Percentiles rank a stretch among this genome's conserved stretches.
These are phyloP conservation scores for Hydraecia micacea DNA, from an alignment of 2,888 invertebrate genomes.

Conservation along the genomic window DNA sequence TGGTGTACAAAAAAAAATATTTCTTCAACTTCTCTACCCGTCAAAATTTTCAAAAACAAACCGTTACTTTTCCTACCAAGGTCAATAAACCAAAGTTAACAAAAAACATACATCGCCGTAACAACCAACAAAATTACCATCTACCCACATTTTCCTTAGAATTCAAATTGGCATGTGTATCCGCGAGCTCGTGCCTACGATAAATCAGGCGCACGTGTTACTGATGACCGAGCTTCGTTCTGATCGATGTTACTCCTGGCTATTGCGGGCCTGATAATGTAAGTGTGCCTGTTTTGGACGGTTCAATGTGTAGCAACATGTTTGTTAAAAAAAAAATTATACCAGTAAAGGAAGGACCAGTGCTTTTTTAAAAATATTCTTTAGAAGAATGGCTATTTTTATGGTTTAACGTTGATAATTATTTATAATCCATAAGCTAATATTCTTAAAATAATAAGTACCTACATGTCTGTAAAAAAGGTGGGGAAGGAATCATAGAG, in stretches of 20 bases:
- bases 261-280: conserved; percentile 52
- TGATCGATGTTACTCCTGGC: conserved; percentile 63
- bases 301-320: neutral
- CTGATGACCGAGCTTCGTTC: conserved; percentile 70
- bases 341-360: neutral
- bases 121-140: conserved; percentile 28
- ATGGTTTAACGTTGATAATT: too few species aligned
- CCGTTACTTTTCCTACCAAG: neutral
- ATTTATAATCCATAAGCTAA: too few species aligned
- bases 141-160: conserved; percentile 54
- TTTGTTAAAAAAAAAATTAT: neutral
- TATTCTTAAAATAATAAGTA: too few species aligned
- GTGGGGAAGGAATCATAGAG: too few species aligned
- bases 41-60: neutral
- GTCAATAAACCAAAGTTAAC: conserved; percentile 1
- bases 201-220: conserved; percentile 76
- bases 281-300: conserved; percentile 22
- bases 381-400: neutral
- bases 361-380: neutral
- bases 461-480: too few species aligned
- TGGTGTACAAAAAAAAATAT: neutral
- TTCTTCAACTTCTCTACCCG: neutral
- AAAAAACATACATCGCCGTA: conserved; percentile 4
- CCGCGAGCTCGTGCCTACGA: conserved; percentile 67
- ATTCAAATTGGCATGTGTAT: conserved; percentile 67